These are phyloP conservation scores for Procambarus clarkii DNA, from an alignment of 1,140 invertebrate genomes.

Conservation along the genomic window DNA sequence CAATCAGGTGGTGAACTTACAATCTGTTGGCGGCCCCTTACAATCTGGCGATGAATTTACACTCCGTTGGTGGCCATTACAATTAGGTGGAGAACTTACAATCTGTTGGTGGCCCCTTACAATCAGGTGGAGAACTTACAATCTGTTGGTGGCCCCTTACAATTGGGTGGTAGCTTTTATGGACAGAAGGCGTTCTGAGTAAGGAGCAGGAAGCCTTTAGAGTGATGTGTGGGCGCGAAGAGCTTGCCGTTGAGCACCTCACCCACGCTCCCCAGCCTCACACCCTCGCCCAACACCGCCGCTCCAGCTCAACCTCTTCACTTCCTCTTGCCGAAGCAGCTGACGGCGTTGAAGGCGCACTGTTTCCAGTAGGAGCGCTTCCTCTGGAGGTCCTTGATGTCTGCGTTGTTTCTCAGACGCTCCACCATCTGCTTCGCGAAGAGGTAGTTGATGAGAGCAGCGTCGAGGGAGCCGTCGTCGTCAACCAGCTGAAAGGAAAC, in stretches of 20 bases:
- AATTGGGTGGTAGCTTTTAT: too few relatives aligned
- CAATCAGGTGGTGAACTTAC: too few relatives aligned
- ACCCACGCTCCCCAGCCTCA: background rate
- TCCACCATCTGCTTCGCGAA: conserved; percentile 80
- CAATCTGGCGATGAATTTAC: too few relatives aligned
- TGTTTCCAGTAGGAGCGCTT: conserved; percentile 82
- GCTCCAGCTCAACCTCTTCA: background rate
- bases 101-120: too few relatives aligned
- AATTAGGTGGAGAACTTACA: too few relatives aligned
- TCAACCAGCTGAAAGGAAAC: conserved; percentile 74
- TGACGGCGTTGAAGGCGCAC: conserved; percentile 82
- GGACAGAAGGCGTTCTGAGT: too few relatives aligned
- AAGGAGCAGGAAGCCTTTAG: too few relatives aligned
- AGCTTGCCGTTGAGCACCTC: background rate
- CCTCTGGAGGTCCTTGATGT: conserved; percentile 78
- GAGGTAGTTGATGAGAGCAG: conserved; percentile 79
- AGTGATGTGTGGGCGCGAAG: too few relatives aligned
- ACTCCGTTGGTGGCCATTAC: too few relatives aligned
- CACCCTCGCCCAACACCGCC: background rate
- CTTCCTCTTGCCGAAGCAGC: conserved; percentile 79
- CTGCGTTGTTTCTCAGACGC: conserved; percentile 77
- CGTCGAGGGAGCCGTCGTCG: conserved; percentile 78
- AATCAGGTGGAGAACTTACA: too few relatives aligned
- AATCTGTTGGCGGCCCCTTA: too few relatives aligned
- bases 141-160: too few relatives aligned